Evolutionary conservation across 2,797 vertebrate genomes (phyloP).

Genomic region (Pteronotus mesoamericanus): DNA sequence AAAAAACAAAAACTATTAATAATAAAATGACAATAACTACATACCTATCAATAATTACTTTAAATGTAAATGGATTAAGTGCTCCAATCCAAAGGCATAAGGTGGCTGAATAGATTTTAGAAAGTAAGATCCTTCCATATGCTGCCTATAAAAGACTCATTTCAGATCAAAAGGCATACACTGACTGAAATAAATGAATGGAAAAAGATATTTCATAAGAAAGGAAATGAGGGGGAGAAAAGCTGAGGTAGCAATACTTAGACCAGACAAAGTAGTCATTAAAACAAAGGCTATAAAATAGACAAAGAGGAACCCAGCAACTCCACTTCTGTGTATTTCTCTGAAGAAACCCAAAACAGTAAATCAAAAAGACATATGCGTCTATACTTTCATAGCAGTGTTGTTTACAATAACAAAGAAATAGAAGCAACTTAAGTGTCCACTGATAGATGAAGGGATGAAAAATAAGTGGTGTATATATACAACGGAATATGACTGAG

Average conservation of each 20-base stretch:
- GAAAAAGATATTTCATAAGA: neutral
- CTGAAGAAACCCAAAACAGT: neutral
- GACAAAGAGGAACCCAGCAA: neutral
- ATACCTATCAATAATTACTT: neutral
- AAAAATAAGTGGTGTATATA: neutral
- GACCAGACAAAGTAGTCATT: neutral
- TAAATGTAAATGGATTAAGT: neutral
- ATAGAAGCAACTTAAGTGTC: neutral
- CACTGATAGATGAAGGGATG: neutral
- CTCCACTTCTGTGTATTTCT: neutral
- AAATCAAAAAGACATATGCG: neutral
- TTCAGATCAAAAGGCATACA: neutral
- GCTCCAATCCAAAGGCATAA: neutral
- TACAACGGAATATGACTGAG: neutral
- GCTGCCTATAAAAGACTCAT: neutral
- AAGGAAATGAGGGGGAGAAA: neutral
- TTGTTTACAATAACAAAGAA: neutral
- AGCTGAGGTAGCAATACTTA: neutral
- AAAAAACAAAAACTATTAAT: neutral
- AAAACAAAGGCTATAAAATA: neutral
- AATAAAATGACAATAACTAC: neutral
- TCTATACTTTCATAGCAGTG: neutral
- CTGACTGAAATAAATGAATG: neutral
- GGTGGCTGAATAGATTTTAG: neutral
- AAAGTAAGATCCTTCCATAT: neutral